phyloP scores from a whole-genome alignment of 2,113 vertebrate genomes.

The Emydura subglobosa region DNA sequence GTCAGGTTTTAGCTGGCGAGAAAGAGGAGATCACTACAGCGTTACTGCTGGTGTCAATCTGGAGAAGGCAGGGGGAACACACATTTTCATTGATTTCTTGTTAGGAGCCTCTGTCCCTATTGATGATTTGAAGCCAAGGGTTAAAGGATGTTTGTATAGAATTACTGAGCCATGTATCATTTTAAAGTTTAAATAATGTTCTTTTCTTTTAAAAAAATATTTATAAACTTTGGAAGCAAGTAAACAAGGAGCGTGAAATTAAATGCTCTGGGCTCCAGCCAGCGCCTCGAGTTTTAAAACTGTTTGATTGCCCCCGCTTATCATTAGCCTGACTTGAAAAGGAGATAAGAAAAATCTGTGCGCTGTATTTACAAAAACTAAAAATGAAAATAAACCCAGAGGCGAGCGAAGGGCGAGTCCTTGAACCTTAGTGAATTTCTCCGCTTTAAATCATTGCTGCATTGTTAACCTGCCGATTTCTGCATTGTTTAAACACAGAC shows the following conservation, averaged over 20 bases:
- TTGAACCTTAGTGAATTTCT: constrained; percentile 50
- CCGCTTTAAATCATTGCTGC: constrained; percentile 26
- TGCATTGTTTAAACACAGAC: constrained; percentile 53
- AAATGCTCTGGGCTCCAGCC: neutral
- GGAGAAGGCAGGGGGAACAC: neutral
- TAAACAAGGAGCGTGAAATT: neutral
- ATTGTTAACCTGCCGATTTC: neutral
- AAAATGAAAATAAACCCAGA: neutral
- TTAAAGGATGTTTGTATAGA: neutral
- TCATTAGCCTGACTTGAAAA: too few species aligned
- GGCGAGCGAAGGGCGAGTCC: constrained; percentile 53
- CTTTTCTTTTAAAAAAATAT: neutral
- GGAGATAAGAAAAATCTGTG: neutral
- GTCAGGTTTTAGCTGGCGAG: neutral
- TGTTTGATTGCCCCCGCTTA: neutral
- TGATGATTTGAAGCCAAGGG: constrained; percentile 30
- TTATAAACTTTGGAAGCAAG: neutral
- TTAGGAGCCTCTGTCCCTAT: constrained; percentile 58
- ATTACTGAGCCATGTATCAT: constrained; percentile 16
- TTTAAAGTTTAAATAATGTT: constrained; percentile 30
- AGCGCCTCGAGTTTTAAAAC: neutral
- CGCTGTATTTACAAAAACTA: neutral
- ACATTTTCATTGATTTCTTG: neutral
- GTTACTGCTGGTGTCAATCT: neutral
- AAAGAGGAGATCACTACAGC: neutral